Percentiles rank a stretch among this genome's conserved stretches.
Evolutionary conservation across 2,888 invertebrate genomes (phyloP).

Genomic region (Dinocampus coccinellae): DNA sequence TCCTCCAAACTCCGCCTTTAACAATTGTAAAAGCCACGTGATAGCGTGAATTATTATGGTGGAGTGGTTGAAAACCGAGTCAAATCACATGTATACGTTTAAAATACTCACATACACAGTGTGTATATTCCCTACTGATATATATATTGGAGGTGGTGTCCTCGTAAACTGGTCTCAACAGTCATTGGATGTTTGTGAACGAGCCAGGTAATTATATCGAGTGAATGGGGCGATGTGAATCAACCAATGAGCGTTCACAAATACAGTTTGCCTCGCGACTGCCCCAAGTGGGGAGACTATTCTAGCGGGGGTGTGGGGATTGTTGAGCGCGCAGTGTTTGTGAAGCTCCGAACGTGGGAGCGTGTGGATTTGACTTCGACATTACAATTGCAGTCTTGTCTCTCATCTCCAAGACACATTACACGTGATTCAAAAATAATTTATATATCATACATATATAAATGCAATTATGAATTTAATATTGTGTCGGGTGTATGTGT

Average conservation of each 20-base stretch:
- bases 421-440: neutral
- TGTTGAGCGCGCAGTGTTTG: conserved; percentile 56
- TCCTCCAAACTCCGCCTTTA: conserved; percentile 6
- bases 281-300: conserved; percentile 31
- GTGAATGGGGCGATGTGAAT: neutral
- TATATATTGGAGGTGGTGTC: conserved; percentile 24
- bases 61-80: neutral
- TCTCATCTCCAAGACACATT: neutral
- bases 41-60: neutral
- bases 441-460: neutral
- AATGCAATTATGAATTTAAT: too few relatives aligned
- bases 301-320: conserved; percentile 58
- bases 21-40: neutral
- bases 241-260: conserved; percentile 36
- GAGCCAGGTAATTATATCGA: conserved; percentile 22
- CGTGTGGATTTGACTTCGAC: conserved; percentile 40
- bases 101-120: conserved; percentile 17
- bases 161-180: neutral
- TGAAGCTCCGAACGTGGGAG: conserved; percentile 59
- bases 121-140: conserved; percentile 15
- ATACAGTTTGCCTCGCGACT: conserved; percentile 18
- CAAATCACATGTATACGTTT: conserved; percentile 14
- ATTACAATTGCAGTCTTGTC: conserved; percentile 15
- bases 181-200: conserved; percentile 34
- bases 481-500: too few relatives aligned